Conservation (phyloP, 2,888 invertebrate species). For the Pyrrhia umbra region DNA sequence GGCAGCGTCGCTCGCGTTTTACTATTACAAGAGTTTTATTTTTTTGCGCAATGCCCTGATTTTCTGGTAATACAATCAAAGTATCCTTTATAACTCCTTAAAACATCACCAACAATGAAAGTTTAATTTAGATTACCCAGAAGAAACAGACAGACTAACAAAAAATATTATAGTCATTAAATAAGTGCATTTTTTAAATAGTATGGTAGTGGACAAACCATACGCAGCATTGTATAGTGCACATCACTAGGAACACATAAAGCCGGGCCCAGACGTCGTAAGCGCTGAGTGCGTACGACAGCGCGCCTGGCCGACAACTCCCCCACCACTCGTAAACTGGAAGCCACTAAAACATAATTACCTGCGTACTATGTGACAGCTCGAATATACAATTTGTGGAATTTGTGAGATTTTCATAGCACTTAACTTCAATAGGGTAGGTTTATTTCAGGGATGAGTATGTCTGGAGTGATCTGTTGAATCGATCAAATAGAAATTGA, state of each 20-base stretch:
- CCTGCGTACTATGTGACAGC: constrained; percentile 64
- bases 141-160: too few species aligned
- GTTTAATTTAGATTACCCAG: too few species aligned
- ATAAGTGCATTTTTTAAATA: too few species aligned
- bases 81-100: too few species aligned
- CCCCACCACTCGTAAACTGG: constrained; percentile 66
- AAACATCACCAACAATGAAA: too few species aligned
- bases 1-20: too few species aligned
- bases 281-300: constrained; percentile 55
- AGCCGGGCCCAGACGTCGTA: constrained; percentile 33
- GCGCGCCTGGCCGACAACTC: constrained; percentile 44
- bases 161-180: too few species aligned
- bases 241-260: constrained; percentile 35
- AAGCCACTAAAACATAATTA: constrained; percentile 71
- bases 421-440: constrained; percentile 35
- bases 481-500: too few species aligned
- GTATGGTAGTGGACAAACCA: too few species aligned
- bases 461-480: neutral
- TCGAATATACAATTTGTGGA: constrained; percentile 37
- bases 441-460: constrained; percentile 10
- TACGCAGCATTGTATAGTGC: constrained; percentile 18
- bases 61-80: too few species aligned
- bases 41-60: too few species aligned
- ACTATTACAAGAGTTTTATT: too few species aligned
- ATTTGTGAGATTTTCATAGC: constrained; percentile 40